Evolutionary conservation across 2,888 invertebrate species (phyloP).

Genomic region (Gibbula magus): DNA sequence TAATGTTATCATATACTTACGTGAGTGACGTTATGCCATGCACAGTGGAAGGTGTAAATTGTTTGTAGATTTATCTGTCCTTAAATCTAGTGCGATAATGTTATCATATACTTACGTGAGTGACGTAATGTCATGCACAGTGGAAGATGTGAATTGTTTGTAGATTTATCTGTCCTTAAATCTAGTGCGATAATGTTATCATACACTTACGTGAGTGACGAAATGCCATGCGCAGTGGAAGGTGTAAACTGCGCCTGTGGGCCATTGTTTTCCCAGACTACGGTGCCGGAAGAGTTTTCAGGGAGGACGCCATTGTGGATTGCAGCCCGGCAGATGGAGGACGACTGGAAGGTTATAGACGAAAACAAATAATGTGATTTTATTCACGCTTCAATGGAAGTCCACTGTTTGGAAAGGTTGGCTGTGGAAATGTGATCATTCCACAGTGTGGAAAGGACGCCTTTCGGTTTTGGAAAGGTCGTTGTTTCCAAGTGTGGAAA

Average conservation of each 20-base stretch:
- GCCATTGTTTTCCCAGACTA: slow-evolving; percentile 6
- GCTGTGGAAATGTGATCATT: no score
- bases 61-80: no score
- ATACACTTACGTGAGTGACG: slow-evolving; percentile 10
- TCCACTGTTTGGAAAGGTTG: background rate
- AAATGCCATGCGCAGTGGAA: background rate
- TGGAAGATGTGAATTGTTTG: no score
- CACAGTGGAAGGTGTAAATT: background rate
- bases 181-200: no score
- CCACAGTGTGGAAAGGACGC: no score
- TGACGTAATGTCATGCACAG: no score
- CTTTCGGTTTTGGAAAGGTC: no score
- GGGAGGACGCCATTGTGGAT: slow-evolving; percentile 15
- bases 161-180: no score
- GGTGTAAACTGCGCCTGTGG: background rate
- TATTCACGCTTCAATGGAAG: background rate
- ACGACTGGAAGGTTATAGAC: background rate
- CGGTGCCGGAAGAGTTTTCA: background rate
- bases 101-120: no score
- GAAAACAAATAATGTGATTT: background rate
- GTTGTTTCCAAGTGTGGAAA: no score
- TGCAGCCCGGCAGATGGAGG: slow-evolving; percentile 11
- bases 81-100: no score
- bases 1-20: background rate
- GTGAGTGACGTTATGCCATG: slow-evolving; percentile 12